These are phyloP conservation scores for Rhabdomys pumilio DNA, from an alignment of 2,797 vertebrate genomes.

Conservation along the genomic window DNA sequence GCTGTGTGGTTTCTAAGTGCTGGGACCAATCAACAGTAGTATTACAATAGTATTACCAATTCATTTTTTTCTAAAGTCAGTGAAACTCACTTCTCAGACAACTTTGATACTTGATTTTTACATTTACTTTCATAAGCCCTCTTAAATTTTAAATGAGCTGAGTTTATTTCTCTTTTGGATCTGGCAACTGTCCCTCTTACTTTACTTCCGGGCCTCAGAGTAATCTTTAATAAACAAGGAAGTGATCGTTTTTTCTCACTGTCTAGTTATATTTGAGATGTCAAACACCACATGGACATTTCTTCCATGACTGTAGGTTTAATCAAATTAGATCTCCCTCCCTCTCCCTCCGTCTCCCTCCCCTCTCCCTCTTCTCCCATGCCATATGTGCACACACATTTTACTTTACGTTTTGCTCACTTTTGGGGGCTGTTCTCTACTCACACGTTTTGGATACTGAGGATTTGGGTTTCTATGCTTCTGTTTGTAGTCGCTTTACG, in stretches of 20 bases:
- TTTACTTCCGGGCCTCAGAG: neutral
- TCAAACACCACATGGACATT: neutral
- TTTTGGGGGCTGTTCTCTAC: neutral
- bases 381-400: neutral
- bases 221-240: constrained; percentile 32
- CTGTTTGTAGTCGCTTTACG: constrained; percentile 48
- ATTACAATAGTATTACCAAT: neutral
- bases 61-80: neutral
- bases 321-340: neutral
- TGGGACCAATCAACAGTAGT: neutral
- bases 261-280: neutral
- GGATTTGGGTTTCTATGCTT: constrained; percentile 39
- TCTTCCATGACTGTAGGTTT: neutral
- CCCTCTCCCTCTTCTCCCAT: neutral
- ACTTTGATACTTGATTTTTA: constrained; percentile 15
- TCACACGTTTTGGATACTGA: neutral
- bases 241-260: neutral
- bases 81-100: neutral
- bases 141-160: constrained; percentile 20
- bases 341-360: accelerated
- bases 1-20: neutral
- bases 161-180: constrained; percentile 21
- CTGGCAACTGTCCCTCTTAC: constrained; percentile 9
- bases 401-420: neutral
- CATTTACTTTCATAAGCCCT: neutral